These are phyloP conservation scores for Magallana angulata DNA, from an alignment of 1,140 invertebrate genomes.

Conservation along the genomic window DNA sequence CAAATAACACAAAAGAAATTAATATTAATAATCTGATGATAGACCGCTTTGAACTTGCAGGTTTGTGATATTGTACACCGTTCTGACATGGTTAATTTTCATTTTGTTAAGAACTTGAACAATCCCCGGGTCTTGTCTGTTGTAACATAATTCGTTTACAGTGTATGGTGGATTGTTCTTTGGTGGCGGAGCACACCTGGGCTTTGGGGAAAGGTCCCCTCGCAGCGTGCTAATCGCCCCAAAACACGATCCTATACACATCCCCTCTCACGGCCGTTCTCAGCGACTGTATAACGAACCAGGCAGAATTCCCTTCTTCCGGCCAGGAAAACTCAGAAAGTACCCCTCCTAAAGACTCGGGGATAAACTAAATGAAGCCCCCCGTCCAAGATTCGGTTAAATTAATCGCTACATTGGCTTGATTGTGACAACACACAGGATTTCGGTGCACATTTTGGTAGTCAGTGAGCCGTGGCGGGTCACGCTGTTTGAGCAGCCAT, in stretches of 20 bases:
- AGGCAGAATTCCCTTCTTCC: no score
- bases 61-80: no score
- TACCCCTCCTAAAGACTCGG: no score
- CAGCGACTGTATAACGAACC: no score
- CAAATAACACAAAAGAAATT: no score
- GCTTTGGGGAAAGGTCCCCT: neutral
- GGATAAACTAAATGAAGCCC: no score
- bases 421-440: constrained; percentile 9
- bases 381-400: neutral
- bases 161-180: constrained; percentile 7
- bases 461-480: neutral
- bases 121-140: neutral
- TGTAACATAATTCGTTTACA: constrained; percentile 13
- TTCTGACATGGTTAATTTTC: neutral
- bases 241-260: neutral
- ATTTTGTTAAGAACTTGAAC: constrained; percentile 9
- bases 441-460: constrained; percentile 8
- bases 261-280: no score
- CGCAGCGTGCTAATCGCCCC: constrained; percentile 21
- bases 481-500: neutral
- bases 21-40: no score
- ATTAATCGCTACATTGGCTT: constrained; percentile 16
- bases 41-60: no score
- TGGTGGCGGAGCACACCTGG: neutral
- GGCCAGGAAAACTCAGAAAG: no score